Evolutionary conservation across 2,888 invertebrate genomes (phyloP).

Genomic region (Spilarctia lutea): DNA sequence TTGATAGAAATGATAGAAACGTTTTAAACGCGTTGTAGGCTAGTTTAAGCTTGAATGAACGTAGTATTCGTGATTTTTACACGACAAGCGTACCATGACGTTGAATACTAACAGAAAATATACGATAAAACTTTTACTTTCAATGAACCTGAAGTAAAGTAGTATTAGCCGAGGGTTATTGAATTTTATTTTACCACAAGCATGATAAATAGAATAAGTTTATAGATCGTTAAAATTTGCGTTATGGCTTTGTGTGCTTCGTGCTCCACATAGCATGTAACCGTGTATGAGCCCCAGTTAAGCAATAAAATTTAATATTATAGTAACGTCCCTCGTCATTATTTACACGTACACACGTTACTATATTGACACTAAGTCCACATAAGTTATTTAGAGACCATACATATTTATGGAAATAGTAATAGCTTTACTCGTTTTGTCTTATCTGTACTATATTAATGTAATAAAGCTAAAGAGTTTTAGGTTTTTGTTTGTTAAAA

Average conservation of each 20-base stretch:
- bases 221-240: neutral
- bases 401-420: neutral
- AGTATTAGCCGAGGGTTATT: neutral
- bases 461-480: neutral
- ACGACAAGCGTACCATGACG: neutral
- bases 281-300: conserved; percentile 1
- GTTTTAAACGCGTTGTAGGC: neutral
- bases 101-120: neutral
- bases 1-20: neutral
- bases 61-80: neutral
- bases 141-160: neutral
- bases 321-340: neutral
- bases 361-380: neutral
- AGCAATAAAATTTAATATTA: neutral
- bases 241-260: neutral
- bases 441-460: neutral
- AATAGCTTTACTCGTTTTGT: neutral
- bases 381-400: neutral
- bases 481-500: neutral
- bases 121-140: neutral
- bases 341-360: neutral
- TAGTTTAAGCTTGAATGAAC: neutral
- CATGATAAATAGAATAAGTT: neutral
- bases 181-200: neutral
- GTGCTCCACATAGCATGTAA: neutral